Evolutionary conservation across 2,113 vertebrate genomes (phyloP).

Genomic region (Plecotus auritus): DNA sequence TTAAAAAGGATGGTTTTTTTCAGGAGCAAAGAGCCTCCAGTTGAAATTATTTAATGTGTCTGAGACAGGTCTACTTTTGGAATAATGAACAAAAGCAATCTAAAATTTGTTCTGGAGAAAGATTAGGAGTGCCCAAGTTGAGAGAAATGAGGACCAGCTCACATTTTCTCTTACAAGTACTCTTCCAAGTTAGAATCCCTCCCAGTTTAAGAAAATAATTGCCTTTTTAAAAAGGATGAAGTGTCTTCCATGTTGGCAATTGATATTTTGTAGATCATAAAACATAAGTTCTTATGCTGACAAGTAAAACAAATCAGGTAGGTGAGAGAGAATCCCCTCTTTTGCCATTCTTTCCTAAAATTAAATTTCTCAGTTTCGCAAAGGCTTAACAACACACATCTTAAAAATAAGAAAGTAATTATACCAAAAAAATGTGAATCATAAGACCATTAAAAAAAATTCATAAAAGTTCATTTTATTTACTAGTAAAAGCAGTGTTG

Average conservation of each 20-base stretch:
- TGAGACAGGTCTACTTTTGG: not conserved
- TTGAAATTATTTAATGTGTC: not conserved
- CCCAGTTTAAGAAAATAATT: not conserved
- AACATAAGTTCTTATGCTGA: not conserved
- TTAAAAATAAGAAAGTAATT: not conserved
- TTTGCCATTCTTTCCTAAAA: not conserved
- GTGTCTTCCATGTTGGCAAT: not conserved
- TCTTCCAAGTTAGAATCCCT: not conserved
- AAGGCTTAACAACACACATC: not conserved
- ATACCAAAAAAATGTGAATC: not conserved
- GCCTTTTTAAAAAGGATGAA: not conserved
- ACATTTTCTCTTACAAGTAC: not conserved
- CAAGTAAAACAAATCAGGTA: conserved; percentile 3
- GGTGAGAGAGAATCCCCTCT: not conserved
- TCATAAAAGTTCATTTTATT: not conserved
- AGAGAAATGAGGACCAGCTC: not conserved
- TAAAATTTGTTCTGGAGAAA: not conserved
- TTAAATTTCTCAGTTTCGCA: not conserved
- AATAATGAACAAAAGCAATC: conserved; percentile 20
- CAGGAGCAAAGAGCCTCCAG: not conserved
- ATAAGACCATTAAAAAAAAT: not conserved
- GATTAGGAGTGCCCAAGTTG: not conserved
- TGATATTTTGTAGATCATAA: not conserved
- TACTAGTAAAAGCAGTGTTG: not conserved
- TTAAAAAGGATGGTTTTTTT: conserved; percentile 13